Conservation (phyloP, 2,113 vertebrate species). For the Tragulus kanchil region DNA sequence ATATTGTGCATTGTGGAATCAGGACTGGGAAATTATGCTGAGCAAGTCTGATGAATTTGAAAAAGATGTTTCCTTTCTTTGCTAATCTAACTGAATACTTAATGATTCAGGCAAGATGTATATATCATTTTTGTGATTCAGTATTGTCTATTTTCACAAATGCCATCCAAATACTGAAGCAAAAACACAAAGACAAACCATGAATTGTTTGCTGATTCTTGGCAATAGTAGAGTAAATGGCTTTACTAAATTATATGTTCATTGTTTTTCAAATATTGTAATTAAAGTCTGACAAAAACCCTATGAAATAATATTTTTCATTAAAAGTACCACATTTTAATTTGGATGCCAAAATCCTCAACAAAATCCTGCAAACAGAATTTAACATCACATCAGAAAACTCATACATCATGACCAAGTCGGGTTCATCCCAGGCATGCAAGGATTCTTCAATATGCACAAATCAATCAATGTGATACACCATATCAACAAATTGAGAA, state of each 20-base stretch:
- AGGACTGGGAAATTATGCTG: neutral
- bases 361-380: too few species aligned
- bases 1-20: neutral
- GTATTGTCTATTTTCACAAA: conserved; percentile 48
- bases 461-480: too few species aligned
- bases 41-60: conserved; percentile 2
- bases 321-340: conserved; percentile 19
- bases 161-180: conserved; percentile 18
- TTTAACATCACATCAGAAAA: too few species aligned
- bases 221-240: neutral
- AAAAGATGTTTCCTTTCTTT: conserved; percentile 38
- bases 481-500: too few species aligned
- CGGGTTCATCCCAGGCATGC: too few species aligned
- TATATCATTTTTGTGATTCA: conserved; percentile 27
- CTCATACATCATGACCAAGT: too few species aligned
- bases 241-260: neutral
- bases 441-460: too few species aligned
- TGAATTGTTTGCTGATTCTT: neutral
- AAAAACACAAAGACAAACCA: neutral
- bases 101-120: neutral
- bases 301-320: neutral
- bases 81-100: conserved; percentile 49
- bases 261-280: conserved; percentile 19
- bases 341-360: too few species aligned
- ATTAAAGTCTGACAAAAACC: conserved; percentile 7